A percentile compares a stretch with the other conserved stretches of the same genome.
Evolutionary conservation across 2,113 vertebrate genomes (phyloP).

Genomic region (Ibidorhyncha struthersii): DNA sequence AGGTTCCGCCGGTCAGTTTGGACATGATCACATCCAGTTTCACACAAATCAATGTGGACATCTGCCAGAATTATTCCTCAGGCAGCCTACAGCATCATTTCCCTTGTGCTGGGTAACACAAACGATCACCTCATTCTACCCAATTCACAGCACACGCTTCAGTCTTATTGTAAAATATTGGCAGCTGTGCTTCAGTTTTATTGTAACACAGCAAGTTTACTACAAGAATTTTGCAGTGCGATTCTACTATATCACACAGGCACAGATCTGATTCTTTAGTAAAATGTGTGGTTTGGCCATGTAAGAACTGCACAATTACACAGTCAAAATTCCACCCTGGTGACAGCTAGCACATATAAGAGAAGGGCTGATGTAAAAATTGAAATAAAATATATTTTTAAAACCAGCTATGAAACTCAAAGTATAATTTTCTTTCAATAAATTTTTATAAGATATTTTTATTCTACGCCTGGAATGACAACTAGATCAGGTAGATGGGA

Average conservation of each 20-base stretch:
- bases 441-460: background rate
- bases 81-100: background rate
- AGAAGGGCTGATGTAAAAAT: background rate
- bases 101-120: background rate
- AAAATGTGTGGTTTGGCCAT: background rate
- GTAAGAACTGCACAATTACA: background rate
- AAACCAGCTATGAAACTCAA: background rate
- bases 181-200: background rate
- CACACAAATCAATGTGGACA: background rate
- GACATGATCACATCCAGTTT: accelerated
- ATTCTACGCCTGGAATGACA: background rate
- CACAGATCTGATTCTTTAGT: background rate
- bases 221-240: background rate
- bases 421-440: background rate
- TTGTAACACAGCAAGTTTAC: background rate
- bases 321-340: background rate
- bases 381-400: background rate
- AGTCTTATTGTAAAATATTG: accelerated
- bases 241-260: background rate
- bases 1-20: background rate
- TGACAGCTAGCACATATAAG: background rate
- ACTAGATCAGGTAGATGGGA: background rate
- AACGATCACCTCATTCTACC: background rate
- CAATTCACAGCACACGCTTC: background rate
- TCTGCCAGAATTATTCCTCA: background rate